These are phyloP conservation scores for Dasysyrphus tricinctus DNA, from an alignment of 2,888 invertebrate species.

Conservation along the genomic window DNA sequence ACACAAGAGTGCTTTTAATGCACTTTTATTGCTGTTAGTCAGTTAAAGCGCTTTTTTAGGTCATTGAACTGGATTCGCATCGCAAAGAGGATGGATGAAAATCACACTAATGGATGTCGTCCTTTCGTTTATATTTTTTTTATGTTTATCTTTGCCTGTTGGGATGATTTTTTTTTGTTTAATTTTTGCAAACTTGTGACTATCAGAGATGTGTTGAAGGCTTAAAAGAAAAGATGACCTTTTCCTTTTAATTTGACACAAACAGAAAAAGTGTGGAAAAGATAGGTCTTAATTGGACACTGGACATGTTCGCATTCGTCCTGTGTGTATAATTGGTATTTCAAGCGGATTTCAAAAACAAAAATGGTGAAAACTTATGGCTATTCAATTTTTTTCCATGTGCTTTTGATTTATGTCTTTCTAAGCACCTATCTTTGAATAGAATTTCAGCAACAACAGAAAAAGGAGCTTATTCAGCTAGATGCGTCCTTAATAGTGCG, in stretches of 20 bases:
- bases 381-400: background rate
- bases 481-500: too few relatives aligned
- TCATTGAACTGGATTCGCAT: constrained; percentile 15
- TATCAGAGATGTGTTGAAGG: background rate
- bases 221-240: background rate
- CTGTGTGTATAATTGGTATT: background rate
- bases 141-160: background rate
- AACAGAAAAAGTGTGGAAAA: background rate
- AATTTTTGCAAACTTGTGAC: background rate
- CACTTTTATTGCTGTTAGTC: constrained; percentile 32
- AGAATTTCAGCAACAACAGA: too few relatives aligned
- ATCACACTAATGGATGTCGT: constrained; percentile 34
- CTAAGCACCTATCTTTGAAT: background rate
- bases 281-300: constrained; percentile 30
- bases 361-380: background rate
- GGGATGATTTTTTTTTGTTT: background rate
- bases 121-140: background rate
- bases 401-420: background rate
- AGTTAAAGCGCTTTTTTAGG: constrained; percentile 22
- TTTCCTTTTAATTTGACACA: constrained; percentile 21
- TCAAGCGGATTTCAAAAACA: background rate
- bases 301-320: background rate
- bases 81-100: constrained; percentile 17
- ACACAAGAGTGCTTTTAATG: constrained; percentile 13
- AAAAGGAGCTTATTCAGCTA: too few relatives aligned